Conservation (phyloP, 2,113 vertebrate genomes). For the Montifringilla adamsi region DNA sequence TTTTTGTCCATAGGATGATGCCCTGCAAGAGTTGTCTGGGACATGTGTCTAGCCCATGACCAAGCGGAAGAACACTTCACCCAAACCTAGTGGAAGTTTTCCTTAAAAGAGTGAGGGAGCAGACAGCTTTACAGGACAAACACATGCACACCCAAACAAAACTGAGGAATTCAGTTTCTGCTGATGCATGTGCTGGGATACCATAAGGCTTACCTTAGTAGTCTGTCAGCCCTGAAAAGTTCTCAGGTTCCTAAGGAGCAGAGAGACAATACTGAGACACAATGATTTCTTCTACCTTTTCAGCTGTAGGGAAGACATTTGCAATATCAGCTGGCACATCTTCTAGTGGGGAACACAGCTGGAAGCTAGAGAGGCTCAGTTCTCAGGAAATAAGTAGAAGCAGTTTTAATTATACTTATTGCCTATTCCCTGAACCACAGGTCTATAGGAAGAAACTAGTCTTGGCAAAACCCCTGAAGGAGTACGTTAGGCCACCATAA, state of each 20-base stretch:
- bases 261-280: not conserved
- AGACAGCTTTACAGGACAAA: not conserved
- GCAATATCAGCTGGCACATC: not conserved
- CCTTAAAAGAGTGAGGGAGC: not conserved
- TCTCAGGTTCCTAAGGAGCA: not conserved
- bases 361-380: not conserved
- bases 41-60: accelerated
- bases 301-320: not conserved
- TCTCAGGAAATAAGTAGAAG: not conserved
- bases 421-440: not conserved
- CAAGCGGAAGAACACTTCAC: not conserved
- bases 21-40: not conserved
- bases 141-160: not conserved
- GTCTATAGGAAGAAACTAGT: not conserved
- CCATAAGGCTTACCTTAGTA: not conserved
- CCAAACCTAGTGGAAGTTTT: not conserved
- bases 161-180: not conserved
- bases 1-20: not conserved
- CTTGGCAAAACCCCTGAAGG: not conserved
- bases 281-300: not conserved
- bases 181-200: not conserved
- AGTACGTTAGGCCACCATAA: not conserved
- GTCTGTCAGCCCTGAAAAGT: not conserved
- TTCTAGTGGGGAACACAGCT: not conserved
- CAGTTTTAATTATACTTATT: not conserved